phyloP scores from a whole-genome alignment of 2,113 vertebrate genomes.

The Rhabdomys dilectus region DNA sequence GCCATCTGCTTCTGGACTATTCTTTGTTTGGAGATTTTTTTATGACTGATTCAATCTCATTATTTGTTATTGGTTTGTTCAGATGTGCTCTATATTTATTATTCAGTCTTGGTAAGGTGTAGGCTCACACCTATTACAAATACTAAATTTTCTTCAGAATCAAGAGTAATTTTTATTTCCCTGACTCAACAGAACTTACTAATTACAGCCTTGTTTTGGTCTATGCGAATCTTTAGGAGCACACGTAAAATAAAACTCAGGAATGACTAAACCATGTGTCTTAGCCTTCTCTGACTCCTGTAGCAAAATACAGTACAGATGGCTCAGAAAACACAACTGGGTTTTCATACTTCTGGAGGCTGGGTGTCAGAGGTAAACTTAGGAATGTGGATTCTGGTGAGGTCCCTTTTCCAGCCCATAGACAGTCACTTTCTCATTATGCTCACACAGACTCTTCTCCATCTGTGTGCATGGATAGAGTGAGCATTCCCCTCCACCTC shows the following conservation, averaged over 20 bases:
- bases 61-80: neutral
- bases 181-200: neutral
- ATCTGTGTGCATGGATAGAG: neutral
- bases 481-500: neutral
- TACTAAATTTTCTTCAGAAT: neutral
- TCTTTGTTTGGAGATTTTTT: neutral
- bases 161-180: neutral
- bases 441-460: neutral
- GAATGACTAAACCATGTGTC: conserved; percentile 18
- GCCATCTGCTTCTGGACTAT: neutral
- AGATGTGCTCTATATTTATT: neutral
- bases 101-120: neutral
- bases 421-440: neutral
- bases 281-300: neutral
- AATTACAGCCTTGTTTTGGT: neutral
- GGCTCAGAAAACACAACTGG: neutral
- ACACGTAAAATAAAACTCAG: neutral
- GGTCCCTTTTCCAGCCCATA: neutral
- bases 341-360: neutral
- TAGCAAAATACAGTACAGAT: neutral
- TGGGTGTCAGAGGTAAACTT: neutral
- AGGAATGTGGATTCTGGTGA: neutral
- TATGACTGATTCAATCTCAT: neutral
- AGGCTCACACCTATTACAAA: neutral
- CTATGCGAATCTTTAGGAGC: neutral